Evolutionary conservation across 2,797 vertebrate genomes (phyloP), one percentile per base, ranked within the genome.

Genomic region (Clamator glandarius): DNA sequence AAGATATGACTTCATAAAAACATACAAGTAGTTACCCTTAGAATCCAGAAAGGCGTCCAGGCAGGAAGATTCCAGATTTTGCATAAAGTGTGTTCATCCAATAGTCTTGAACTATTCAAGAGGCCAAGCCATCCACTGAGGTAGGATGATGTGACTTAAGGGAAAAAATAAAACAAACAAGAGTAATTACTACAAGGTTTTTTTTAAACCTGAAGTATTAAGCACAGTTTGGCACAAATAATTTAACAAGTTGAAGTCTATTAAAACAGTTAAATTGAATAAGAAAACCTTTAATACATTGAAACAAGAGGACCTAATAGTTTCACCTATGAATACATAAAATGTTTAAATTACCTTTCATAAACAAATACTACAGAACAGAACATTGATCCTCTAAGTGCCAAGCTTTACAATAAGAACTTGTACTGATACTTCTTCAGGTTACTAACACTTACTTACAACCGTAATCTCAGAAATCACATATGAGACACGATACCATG

Each of bases 51-150:
- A 93, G 77, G 61, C 84, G 68, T 83, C 86, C 91, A 96, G 85
- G 81, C 84, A 96, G 95, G 92, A 97, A 96, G 92, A 96, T 85
- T 96, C 89, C 81, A 82, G 84, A 96, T 93, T 85, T 94, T 92
- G 90, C 95, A 92, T 90, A 94, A 94, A 96, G 33, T 5, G 81
- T 90, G 67, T 52, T 96, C 87, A 96, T 97, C 85, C 94, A 95
- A 94, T 66, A 88, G 59, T 82, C 76, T 28, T 42, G 82, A 88
- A 51, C 80, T 92, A 73, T 35, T 73, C 84, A 81, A 87, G 66
- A 76, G 63, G 79, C 83, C 89, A 90, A 91, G 87, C 83, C 93
- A 94, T 95, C 80, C 87, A 92, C 94, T 33, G 15, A 96, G 84
- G 80, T 82, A 91, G 88, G 90, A 89, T 51, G 89, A 96, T 72